Percentiles rank a stretch among this genome's conserved stretches.
phyloP scores from a whole-genome alignment of 2,113 vertebrate species.

The Pogona vitticeps region DNA sequence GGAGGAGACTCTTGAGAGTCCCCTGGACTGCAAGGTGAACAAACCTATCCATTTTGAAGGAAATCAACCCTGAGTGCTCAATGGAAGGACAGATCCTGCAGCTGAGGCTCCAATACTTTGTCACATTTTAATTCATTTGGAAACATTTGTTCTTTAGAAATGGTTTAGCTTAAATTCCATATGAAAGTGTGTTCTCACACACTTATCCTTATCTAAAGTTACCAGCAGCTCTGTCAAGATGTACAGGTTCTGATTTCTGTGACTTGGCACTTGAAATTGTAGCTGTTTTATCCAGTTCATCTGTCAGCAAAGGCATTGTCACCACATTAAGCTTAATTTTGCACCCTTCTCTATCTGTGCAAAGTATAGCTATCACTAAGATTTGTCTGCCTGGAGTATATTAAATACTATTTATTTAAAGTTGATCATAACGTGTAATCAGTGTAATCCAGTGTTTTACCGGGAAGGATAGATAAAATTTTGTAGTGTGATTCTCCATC shows the following conservation, averaged over 20 bases:
- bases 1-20: too few species aligned
- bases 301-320: conserved; percentile 30
- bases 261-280: conserved; percentile 17
- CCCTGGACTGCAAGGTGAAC: too few species aligned
- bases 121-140: background rate
- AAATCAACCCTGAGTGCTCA: too few species aligned
- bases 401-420: background rate
- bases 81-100: too few species aligned
- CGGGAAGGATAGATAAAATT: background rate
- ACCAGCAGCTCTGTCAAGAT: background rate
- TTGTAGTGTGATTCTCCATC: background rate
- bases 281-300: conserved; percentile 29
- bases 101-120: background rate
- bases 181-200: background rate
- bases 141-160: background rate
- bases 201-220: background rate
- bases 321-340: background rate
- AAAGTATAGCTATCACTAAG: background rate
- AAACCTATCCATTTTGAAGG: too few species aligned
- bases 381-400: background rate
- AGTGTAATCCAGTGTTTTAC: background rate
- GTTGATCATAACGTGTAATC: background rate
- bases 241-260: conserved; percentile 11
- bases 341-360: background rate
- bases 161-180: conserved; percentile 7